phyloP scores from a whole-genome alignment of 2,797 vertebrate species.

The Myoxocephalus aenaeus region DNA sequence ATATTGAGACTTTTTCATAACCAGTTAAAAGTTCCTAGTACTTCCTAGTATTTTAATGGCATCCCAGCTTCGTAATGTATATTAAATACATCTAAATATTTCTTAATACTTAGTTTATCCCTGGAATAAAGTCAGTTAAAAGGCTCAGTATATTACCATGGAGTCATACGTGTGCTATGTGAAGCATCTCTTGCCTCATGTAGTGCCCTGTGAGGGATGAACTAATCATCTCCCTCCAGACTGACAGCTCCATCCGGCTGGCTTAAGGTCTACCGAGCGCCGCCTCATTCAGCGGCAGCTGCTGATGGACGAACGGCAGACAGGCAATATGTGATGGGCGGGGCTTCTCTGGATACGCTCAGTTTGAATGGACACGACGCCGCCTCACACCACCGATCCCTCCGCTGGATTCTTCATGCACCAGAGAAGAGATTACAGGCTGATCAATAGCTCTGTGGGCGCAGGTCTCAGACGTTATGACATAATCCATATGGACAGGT shows the following conservation, averaged over 20 bases:
- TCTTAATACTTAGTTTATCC: neutral
- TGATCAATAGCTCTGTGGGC: constrained; percentile 30
- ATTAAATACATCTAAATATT: neutral
- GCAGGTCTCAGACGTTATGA: neutral
- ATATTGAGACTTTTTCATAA: no score
- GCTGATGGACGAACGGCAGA: neutral
- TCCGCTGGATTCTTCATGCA: constrained; percentile 24
- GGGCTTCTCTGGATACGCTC: neutral
- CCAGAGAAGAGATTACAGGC: constrained; percentile 21
- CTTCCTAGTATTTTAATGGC: no score
- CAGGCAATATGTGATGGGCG: neutral
- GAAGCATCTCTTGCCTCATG: neutral
- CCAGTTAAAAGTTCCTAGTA: no score
- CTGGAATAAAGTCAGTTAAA: no score
- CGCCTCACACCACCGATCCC: constrained; percentile 2
- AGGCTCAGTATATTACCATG: neutral
- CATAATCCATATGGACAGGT: neutral
- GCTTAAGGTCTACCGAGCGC: neutral
- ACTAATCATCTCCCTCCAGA: neutral
- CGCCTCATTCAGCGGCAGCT: neutral
- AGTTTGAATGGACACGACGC: constrained; percentile 25
- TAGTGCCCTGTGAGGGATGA: neutral
- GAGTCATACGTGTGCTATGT: neutral
- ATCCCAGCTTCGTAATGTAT: neutral
- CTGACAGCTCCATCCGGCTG: neutral